phyloP scores from a whole-genome alignment of 2,888 invertebrate species.

The Hermodice carunculata region DNA sequence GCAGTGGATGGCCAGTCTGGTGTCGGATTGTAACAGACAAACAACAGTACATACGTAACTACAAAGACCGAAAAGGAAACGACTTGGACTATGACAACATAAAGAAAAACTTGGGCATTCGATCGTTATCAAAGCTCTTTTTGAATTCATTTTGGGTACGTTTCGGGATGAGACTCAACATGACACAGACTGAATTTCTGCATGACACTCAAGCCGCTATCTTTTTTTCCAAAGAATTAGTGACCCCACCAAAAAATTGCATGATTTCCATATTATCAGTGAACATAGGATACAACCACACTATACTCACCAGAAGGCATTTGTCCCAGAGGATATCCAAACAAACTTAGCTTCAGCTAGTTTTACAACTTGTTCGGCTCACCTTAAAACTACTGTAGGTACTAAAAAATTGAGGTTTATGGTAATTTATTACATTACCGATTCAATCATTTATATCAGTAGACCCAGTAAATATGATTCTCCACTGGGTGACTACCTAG shows the following conservation, averaged over 20 bases:
- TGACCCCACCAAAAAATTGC: neutral
- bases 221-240: neutral
- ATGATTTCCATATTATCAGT: neutral
- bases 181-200: neutral
- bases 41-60: conserved; percentile 39
- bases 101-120: neutral
- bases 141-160: conserved; percentile 2
- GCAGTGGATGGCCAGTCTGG: conserved; percentile 47
- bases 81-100: neutral
- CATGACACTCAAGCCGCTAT: neutral
- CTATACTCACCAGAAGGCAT: neutral
- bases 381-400: neutral
- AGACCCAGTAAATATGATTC: conserved; percentile 24
- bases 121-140: neutral
- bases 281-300: neutral
- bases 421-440: neutral
- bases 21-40: conserved; percentile 40
- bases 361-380: conserved; percentile 3
- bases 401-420: neutral
- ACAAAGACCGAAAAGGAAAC: conserved; percentile 38
- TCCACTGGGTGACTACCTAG: conserved; percentile 54
- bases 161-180: neutral
- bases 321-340: neutral
- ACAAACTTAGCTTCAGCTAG: neutral
- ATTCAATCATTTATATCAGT: neutral